phyloP scores from a whole-genome alignment of 2,113 vertebrate genomes.

The Pangasianodon hypophthalmus region DNA sequence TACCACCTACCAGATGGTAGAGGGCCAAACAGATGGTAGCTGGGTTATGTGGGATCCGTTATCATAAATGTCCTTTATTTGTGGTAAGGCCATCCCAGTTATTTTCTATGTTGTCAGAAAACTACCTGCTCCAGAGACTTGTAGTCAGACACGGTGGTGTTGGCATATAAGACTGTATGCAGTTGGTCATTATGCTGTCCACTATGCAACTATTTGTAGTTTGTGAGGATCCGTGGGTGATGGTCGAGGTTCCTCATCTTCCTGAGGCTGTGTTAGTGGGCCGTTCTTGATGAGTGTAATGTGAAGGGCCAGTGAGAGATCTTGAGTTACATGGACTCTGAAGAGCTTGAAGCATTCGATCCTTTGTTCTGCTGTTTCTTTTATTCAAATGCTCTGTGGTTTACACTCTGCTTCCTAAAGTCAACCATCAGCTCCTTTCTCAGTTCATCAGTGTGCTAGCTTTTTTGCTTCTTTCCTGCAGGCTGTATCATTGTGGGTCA shows the following conservation, averaged over 20 bases:
- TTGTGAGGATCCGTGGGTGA: background rate
- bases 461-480: background rate
- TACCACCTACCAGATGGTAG: slow-evolving; percentile 5
- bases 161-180: background rate
- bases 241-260: background rate
- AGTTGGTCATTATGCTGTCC: background rate
- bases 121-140: background rate
- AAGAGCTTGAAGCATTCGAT: background rate
- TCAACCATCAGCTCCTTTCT: background rate
- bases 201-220: background rate
- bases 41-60: background rate
- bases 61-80: slow-evolving; percentile 17
- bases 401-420: background rate
- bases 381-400: background rate
- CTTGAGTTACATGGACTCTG: background rate
- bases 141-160: background rate
- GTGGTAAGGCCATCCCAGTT: background rate
- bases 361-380: background rate
- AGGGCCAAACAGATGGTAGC: slow-evolving; percentile 14
- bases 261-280: background rate
- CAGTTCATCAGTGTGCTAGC: background rate
- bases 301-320: background rate
- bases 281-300: background rate
- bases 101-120: background rate
- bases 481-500: background rate